phyloP scores from a whole-genome alignment of 2,797 vertebrate species.

The Varecia variegata region DNA sequence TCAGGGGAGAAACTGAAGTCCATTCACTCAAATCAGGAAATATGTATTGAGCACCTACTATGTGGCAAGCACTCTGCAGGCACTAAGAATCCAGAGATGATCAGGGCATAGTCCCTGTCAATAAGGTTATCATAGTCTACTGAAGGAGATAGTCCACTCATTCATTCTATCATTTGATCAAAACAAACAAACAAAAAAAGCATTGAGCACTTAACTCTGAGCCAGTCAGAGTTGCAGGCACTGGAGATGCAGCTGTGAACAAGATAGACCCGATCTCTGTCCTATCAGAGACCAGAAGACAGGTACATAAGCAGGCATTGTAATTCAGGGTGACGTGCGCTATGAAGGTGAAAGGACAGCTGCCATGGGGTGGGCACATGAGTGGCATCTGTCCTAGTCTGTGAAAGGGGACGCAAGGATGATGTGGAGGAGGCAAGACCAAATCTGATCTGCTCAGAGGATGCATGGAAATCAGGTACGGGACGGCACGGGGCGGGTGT shows the following conservation, averaged over 20 bases:
- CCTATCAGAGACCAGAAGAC: not conserved
- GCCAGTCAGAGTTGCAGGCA: not conserved
- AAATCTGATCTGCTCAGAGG: not conserved
- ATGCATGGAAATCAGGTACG: not conserved
- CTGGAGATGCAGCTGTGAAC: not conserved
- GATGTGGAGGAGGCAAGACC: not conserved
- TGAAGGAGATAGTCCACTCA: not conserved
- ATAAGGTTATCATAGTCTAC: not conserved
- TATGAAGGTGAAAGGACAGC: not conserved
- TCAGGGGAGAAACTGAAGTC: not conserved
- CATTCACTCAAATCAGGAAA: not conserved
- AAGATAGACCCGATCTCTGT: not conserved
- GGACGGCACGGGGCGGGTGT: not conserved
- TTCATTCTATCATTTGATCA: not conserved
- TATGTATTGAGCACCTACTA: not conserved
- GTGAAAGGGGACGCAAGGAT: not conserved
- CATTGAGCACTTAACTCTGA: not conserved
- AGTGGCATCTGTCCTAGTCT: not conserved
- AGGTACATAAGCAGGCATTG: not conserved
- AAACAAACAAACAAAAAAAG: not conserved
- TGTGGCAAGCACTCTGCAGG: not conserved
- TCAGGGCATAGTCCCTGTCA: not conserved
- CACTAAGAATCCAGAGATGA: not conserved
- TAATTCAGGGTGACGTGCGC: not conserved
- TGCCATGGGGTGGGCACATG: not conserved